Evolutionary conservation across 92 coral and sea anemone species (phyloP).

Genomic region (Actinernus sp.): DNA sequence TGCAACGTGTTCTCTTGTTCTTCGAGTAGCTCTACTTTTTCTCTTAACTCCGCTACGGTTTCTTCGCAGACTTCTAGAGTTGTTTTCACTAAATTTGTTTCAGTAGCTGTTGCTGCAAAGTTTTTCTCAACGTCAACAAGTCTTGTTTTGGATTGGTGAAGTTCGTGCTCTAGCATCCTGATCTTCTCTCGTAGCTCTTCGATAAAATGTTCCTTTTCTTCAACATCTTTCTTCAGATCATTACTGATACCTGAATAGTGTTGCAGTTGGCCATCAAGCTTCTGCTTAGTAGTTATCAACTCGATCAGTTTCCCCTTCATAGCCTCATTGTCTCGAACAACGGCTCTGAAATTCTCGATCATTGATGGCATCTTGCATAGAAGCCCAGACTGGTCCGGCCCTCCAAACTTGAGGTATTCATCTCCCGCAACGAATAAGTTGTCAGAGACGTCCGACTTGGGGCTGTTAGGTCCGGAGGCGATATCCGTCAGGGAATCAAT

Average conservation of each 20-base stretch:
- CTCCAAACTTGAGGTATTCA: conserved; percentile 53
- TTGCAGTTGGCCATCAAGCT: conserved; percentile 59
- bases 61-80: conserved; percentile 67
- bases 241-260: conserved; percentile 54
- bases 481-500: conserved; percentile 66
- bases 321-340: conserved; percentile 77
- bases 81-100: conserved; percentile 51
- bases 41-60: conserved; percentile 59
- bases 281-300: conserved; percentile 51
- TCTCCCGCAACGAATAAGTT: conserved; percentile 46
- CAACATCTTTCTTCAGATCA: conserved; percentile 64
- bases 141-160: conserved; percentile 39
- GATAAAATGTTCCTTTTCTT: conserved; percentile 48
- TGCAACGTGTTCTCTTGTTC: conserved; percentile 79
- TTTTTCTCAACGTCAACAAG: conserved; percentile 40
- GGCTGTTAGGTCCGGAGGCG: conserved; percentile 78
- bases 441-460: conserved; percentile 73
- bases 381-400: conserved; percentile 36
- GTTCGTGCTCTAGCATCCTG: conserved; percentile 49
- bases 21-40: conserved; percentile 74
- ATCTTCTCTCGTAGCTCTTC: conserved; percentile 40
- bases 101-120: conserved; percentile 45
- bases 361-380: conserved; percentile 88
- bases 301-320: conserved; percentile 60
- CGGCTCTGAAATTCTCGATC: conserved; percentile 84